Conservation (phyloP, 2,113 vertebrate genomes). For the Bujurquina vittata region DNA sequence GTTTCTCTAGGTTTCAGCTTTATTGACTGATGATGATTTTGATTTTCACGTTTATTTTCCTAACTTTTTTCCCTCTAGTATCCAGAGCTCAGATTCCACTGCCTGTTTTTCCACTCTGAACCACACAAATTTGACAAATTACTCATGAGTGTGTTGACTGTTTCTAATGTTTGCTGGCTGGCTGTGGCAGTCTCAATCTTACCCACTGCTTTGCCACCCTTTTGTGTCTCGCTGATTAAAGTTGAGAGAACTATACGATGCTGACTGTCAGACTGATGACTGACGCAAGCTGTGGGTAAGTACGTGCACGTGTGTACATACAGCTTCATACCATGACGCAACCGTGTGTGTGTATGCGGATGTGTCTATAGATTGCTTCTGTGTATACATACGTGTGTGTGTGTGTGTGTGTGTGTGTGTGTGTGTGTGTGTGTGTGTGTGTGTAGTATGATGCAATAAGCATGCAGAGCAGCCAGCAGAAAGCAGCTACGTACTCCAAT, state of each 20-base stretch:
- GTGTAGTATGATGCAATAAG: slow-evolving; percentile 42
- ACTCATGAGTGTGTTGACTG: neutral
- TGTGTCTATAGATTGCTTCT: slow-evolving; percentile 38
- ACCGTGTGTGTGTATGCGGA: neutral
- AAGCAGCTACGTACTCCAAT: slow-evolving; percentile 38
- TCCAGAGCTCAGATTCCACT: rapidly evolving
- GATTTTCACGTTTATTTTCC: neutral
- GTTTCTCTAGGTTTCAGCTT: neutral
- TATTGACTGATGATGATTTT: neutral
- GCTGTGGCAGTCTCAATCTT: neutral
- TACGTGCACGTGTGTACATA: neutral
- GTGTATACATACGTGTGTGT: slow-evolving; percentile 1
- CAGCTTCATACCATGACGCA: slow-evolving; percentile 35
- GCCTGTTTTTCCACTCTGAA: neutral
- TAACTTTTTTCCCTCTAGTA: neutral
- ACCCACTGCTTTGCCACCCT: neutral
- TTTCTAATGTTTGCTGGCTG: neutral
- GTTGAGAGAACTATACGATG: slow-evolving; percentile 40
- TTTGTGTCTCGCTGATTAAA: slow-evolving; percentile 18
- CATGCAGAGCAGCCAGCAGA: slow-evolving; percentile 35
- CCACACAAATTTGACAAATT: neutral
- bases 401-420: neutral
- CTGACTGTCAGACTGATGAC: slow-evolving; percentile 40
- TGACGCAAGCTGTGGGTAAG: slow-evolving; percentile 58
- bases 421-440: neutral